Conservation (phyloP, 2,113 vertebrate genomes). For the Oryctolagus cuniculus region mOryCun1.1 NC_091447.1:4567501-4568000, state of each 20-base stretch:
- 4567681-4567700: neutral
- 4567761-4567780: neutral
- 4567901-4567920: neutral
- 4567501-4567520: neutral
- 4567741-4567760: neutral
- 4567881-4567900: neutral
- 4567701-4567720: neutral
- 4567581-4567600: neutral
- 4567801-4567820: neutral
- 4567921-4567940: neutral
- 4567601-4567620: neutral
- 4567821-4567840: neutral
- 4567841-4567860: neutral
- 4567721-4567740: neutral
- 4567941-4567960: neutral
- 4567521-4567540: neutral
- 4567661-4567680: neutral
- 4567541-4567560: neutral
- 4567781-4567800: neutral
- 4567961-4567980: neutral
- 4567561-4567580: slow-evolving; percentile 45
- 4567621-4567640: neutral
- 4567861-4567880: neutral
- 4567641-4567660: neutral
- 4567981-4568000: neutral